Conservation (phyloP, 1,140 invertebrate genomes). For the Papilio xuthus region DNA sequence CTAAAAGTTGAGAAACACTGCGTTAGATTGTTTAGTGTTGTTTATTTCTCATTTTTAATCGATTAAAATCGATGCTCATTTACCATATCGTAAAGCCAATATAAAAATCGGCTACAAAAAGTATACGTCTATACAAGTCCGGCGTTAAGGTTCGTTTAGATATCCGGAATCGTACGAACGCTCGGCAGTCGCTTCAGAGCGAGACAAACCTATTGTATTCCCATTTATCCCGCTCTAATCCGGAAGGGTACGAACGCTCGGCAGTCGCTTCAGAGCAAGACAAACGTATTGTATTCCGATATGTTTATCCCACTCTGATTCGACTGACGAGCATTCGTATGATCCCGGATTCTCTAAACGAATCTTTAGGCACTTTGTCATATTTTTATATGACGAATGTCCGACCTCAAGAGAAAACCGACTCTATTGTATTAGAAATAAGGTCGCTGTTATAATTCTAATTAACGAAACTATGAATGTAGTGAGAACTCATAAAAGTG, state of each 20-base stretch:
- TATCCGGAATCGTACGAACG: too few species aligned
- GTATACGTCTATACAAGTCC: conserved; percentile 58
- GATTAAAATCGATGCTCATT: conserved; percentile 49
- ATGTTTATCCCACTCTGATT: too few species aligned
- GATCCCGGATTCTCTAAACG: too few species aligned
- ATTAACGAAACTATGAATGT: conserved; percentile 59
- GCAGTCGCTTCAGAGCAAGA: too few species aligned
- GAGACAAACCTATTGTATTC: too few species aligned
- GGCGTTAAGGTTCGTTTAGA: too few species aligned
- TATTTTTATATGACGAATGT: conserved; percentile 43
- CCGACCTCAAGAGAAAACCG: conserved; percentile 46
- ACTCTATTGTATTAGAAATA: conserved; percentile 52
- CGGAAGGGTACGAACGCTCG: too few species aligned
- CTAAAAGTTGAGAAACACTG: background rate
- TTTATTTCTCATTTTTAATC: conserved; percentile 6
- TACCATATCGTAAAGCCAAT: conserved; percentile 53
- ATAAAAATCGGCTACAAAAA: conserved; percentile 50
- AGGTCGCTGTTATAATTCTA: conserved; percentile 52
- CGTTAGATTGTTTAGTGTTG: conserved; percentile 22
- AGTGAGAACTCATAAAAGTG: conserved; percentile 74
- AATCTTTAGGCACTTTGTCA: conserved; percentile 36
- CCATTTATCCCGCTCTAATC: too few species aligned
- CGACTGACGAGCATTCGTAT: too few species aligned
- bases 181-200: too few species aligned
- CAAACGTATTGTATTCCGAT: too few species aligned